These are phyloP conservation scores for Aplysina aerophoba DNA, from an alignment of 37 sponge, comb jelly and placozoan species.

Conservation along the genomic window DNA sequence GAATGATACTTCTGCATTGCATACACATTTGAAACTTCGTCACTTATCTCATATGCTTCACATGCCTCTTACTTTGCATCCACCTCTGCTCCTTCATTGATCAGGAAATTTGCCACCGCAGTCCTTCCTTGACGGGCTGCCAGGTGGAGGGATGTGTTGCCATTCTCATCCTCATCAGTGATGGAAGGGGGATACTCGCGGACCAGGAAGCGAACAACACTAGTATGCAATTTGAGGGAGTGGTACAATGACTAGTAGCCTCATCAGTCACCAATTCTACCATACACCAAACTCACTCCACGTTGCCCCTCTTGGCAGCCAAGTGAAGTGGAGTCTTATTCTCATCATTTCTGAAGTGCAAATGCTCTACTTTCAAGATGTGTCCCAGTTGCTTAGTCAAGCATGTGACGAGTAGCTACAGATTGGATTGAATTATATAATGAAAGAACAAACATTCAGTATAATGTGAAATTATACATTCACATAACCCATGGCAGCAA, in stretches of 20 bases:
- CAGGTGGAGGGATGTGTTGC: constrained; percentile 89
- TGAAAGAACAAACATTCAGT: no score
- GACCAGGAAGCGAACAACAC: not conserved
- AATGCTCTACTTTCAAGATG: not conserved
- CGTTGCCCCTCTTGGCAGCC: constrained; percentile 70
- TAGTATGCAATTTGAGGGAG: not conserved
- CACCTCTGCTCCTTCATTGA: constrained; percentile 74
- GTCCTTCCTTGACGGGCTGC: constrained; percentile 83
- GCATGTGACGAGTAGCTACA: no score
- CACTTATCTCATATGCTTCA: no score
- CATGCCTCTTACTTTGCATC: constrained; percentile 78
- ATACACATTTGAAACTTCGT: no score
- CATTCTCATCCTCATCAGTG: constrained; percentile 70
- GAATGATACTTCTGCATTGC: no score
- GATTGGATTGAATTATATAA: no score
- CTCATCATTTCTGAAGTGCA: constrained; percentile 63
- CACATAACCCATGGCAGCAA: no score
- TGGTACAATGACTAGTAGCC: not conserved
- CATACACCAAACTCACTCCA: constrained; percentile 39
- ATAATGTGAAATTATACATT: no score
- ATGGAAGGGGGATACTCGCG: not conserved
- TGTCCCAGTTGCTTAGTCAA: no score
- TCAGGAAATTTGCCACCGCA: constrained; percentile 53
- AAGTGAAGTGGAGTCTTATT: constrained; percentile 85
- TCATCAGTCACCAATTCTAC: not conserved